Base-by-base conservation (phyloP, 2,797 vertebrate species). In the Sebastes dallii region DNA sequence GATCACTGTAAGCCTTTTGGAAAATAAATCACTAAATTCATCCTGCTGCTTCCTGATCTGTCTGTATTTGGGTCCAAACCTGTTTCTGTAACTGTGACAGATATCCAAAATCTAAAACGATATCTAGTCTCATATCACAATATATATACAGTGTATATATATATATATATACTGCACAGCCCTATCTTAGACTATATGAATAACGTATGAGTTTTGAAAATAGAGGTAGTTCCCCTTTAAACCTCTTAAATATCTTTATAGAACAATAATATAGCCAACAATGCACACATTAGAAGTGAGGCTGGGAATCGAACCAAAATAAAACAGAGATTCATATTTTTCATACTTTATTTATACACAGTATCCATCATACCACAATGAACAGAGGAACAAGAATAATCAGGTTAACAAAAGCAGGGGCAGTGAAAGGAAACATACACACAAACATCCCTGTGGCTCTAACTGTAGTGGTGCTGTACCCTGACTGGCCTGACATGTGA, bases 261-360 rank as follows among this genome's bases (percentile, higher is more conserved):
- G 27, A 54, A 10, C 50, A 54, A 68, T 55, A 24, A 24, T 32
- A 30, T 22, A 14, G 14, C 14, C 25, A 71, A 39, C 12, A 39
- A 39, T 39, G 36, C 36, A 39, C 12, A 30, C 54, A 10, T 25
- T 7, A 58, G 4, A 60, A 42, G 24, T 29, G 8, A 60, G 9
- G 36, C 24, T n/a, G 55, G 39, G 39, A 42, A 42, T 34, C 61
- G 2, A 42, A 18, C 62, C 61, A 65, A 29, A 80, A 72, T 18
- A 22, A 77, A 72, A 25, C 9, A 69, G 36, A 75, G 18, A 30
- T 71, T 1, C 8, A 78, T 70, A 77, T 89, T 89, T 92, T 83
- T 90, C 68, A 91, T 93, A 91, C 90, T 94, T 96, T 96, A 96
- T 96, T 96, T 84, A 88, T 94, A 94, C 92, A 96, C 92, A 92